Conservation (phyloP, 2,888 invertebrate genomes). For the Muscina levida region DNA sequence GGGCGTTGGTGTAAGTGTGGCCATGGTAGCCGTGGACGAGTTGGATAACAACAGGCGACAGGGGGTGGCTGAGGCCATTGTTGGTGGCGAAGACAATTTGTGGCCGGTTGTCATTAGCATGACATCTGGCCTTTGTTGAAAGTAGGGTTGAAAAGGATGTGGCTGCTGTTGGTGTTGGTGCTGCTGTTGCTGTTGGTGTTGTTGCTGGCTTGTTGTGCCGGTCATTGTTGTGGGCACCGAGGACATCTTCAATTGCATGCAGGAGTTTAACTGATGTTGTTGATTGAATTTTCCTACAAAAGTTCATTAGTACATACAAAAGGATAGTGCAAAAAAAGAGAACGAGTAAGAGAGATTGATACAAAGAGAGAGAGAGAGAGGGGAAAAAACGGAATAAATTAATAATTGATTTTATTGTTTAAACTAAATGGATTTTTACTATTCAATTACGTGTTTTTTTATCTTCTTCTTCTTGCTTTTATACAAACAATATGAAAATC, state of each 20-base stretch:
- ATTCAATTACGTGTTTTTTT: constrained; percentile 67
- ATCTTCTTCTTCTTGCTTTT: no score
- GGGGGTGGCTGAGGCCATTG: constrained; percentile 37
- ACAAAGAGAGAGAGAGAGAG: constrained; percentile 39
- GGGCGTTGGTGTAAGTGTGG: constrained; percentile 58
- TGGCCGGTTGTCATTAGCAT: constrained; percentile 66
- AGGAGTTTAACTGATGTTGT: constrained; percentile 68
- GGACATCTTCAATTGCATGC: constrained; percentile 71
- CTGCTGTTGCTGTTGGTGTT: constrained; percentile 69
- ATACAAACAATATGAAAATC: no score
- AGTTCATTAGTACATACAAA: constrained; percentile 76
- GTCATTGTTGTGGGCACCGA: constrained; percentile 45
- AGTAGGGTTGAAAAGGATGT: constrained; percentile 66
- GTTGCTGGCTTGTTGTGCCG: constrained; percentile 68
- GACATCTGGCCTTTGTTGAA: constrained; percentile 66
- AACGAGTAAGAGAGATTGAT: constrained; percentile 33
- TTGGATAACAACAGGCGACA: constrained; percentile 54
- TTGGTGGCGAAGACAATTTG: constrained; percentile 59
- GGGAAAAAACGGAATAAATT: constrained; percentile 44
- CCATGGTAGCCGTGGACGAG: constrained; percentile 56
- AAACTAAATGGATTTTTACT: constrained; percentile 68
- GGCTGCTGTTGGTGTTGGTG: constrained; percentile 67
- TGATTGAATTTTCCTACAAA: constrained; percentile 75
- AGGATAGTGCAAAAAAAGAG: constrained; percentile 71
- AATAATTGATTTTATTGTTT: constrained; percentile 60